Evolutionary conservation across 2,888 invertebrate species (phyloP).

Genomic region (Acrobasis repandana): DNA sequence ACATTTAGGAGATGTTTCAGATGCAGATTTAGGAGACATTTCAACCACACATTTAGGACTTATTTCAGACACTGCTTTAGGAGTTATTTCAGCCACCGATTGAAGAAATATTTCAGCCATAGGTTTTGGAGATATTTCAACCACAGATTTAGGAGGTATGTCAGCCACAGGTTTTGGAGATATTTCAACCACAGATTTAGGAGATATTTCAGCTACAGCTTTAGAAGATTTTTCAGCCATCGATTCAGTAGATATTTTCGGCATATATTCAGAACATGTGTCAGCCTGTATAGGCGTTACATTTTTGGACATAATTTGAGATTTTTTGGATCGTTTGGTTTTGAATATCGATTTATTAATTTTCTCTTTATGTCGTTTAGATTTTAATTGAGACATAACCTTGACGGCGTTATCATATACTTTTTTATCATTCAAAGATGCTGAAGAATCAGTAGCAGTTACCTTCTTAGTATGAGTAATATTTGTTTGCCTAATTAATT

Average conservation of each 20-base stretch:
- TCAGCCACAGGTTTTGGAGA: background rate
- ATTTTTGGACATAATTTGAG: background rate
- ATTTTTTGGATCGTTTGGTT: slow-evolving; percentile 21
- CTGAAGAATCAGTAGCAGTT: slow-evolving; percentile 35
- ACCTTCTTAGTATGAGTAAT: slow-evolving; percentile 25
- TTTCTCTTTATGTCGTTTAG: slow-evolving; percentile 32
- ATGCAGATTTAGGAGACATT: background rate
- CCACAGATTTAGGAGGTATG: background rate
- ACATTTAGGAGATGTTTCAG: background rate
- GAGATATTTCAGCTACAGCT: background rate
- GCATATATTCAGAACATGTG: background rate
- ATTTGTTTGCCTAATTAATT: slow-evolving; percentile 27
- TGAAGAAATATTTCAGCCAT: background rate
- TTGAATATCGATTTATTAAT: slow-evolving; percentile 18
- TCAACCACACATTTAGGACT: no score
- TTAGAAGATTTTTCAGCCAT: background rate
- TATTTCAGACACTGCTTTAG: background rate
- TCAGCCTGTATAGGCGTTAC: background rate
- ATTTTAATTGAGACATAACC: slow-evolving; percentile 57
- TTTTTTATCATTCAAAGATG: slow-evolving; percentile 49
- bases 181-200: background rate
- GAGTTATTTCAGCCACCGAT: background rate
- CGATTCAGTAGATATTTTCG: background rate
- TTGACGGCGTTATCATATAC: slow-evolving; percentile 64
- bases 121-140: background rate